Evolutionary conservation across 2,888 invertebrate genomes (phyloP).

Genomic region (Pandemis corylana): DNA sequence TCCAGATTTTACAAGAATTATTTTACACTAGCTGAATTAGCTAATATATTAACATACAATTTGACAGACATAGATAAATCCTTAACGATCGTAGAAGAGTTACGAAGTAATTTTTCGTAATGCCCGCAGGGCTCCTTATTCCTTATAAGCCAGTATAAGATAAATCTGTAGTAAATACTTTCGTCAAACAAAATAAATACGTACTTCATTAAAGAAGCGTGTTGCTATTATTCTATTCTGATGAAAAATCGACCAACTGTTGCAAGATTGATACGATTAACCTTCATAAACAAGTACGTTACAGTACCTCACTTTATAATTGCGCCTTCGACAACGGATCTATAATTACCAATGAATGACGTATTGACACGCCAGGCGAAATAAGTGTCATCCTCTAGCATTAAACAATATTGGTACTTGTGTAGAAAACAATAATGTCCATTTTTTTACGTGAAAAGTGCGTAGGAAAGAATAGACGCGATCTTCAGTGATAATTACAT

Average conservation of each 20-base stretch:
- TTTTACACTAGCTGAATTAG: too few species aligned
- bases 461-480: not conserved
- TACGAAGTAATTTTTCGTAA: too few species aligned
- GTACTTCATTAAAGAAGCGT: not conserved
- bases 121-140: too few species aligned
- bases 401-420: not conserved
- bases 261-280: not conserved
- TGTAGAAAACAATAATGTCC: not conserved
- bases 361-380: constrained; percentile 6
- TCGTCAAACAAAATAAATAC: too few species aligned
- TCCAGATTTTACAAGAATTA: too few species aligned
- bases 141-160: too few species aligned
- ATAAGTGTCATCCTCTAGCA: not conserved
- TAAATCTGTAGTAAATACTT: too few species aligned
- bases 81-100: too few species aligned
- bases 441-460: not conserved
- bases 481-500: not conserved
- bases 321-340: constrained; percentile 1
- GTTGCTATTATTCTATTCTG: not conserved
- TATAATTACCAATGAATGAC: constrained; percentile 13
- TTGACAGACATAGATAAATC: too few species aligned
- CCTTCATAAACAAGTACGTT: constrained; percentile 10
- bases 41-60: too few species aligned
- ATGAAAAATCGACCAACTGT: not conserved
- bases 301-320: constrained; percentile 10